phyloP scores from a whole-genome alignment of 2,888 invertebrate genomes.

The Heliconius erato region DNA sequence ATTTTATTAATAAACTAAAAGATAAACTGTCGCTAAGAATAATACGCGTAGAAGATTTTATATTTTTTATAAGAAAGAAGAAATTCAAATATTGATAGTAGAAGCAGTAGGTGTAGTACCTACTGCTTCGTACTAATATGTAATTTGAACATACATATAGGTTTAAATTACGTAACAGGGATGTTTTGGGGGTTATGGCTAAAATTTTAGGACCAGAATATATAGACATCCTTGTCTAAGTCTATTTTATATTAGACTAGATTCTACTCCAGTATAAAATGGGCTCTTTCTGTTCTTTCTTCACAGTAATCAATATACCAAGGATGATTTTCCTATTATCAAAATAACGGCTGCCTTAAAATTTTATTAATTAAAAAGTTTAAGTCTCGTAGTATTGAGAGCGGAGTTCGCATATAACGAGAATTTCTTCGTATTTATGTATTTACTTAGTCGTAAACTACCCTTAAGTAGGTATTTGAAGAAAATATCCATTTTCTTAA shows the following conservation, averaged over 20 bases:
- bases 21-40: too few relatives aligned
- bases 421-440: constrained; percentile 6
- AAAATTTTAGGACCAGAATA: not conserved
- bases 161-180: not conserved
- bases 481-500: not conserved
- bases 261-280: not conserved
- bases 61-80: too few relatives aligned
- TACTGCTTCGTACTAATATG: too few relatives aligned
- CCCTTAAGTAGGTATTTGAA: not conserved
- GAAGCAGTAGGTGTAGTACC: too few relatives aligned
- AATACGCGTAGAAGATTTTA: too few relatives aligned
- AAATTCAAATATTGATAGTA: too few relatives aligned
- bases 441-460: constrained; percentile 1
- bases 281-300: not conserved
- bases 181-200: not conserved
- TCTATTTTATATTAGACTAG: not conserved
- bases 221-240: not conserved
- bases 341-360: not conserved
- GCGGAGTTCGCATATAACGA: not conserved
- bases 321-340: not conserved
- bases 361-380: constrained; percentile 12
- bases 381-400: constrained; percentile 1
- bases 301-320: not conserved
- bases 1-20: not conserved
- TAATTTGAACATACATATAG: too few relatives aligned